Conservation (phyloP, 2,113 vertebrate genomes). For the Anarhynchus alexandrinus region DNA sequence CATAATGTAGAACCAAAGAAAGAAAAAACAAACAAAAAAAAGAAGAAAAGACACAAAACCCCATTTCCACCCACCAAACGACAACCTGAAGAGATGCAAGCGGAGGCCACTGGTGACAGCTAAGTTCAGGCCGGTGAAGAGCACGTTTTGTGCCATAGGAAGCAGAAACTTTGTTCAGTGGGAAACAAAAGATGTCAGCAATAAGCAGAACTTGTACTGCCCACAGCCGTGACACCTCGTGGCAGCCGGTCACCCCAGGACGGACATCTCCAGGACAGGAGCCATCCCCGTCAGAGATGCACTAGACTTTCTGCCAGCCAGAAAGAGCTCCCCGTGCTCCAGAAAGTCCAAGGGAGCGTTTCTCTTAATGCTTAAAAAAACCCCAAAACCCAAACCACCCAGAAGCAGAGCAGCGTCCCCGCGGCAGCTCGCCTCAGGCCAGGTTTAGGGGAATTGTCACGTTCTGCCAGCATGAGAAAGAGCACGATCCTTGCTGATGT, state of each 20-base stretch:
- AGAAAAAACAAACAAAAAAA: too few species aligned
- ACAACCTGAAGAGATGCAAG: too few species aligned
- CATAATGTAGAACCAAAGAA: rapidly evolving
- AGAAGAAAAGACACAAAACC: background rate
- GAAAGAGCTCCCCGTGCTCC: background rate
- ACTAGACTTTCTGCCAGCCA: background rate
- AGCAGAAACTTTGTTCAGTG: background rate
- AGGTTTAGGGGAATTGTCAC: background rate
- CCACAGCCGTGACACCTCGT: background rate
- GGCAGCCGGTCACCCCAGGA: background rate
- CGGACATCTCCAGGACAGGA: background rate
- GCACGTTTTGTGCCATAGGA: background rate
- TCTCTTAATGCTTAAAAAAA: background rate
- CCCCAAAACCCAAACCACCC: background rate
- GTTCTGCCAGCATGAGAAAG: rapidly evolving
- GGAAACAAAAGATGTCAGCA: background rate
- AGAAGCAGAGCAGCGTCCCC: background rate
- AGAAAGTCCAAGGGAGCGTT: background rate
- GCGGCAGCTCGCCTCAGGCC: background rate
- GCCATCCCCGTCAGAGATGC: rapidly evolving
- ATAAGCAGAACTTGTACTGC: background rate
- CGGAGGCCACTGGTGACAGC: too few species aligned
- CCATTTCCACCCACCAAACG: background rate
- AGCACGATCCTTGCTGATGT: rapidly evolving
- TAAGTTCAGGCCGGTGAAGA: background rate